These are phyloP conservation scores for Varanus salvator DNA, from an alignment of 2,113 vertebrate species.

Conservation along the genomic window DNA sequence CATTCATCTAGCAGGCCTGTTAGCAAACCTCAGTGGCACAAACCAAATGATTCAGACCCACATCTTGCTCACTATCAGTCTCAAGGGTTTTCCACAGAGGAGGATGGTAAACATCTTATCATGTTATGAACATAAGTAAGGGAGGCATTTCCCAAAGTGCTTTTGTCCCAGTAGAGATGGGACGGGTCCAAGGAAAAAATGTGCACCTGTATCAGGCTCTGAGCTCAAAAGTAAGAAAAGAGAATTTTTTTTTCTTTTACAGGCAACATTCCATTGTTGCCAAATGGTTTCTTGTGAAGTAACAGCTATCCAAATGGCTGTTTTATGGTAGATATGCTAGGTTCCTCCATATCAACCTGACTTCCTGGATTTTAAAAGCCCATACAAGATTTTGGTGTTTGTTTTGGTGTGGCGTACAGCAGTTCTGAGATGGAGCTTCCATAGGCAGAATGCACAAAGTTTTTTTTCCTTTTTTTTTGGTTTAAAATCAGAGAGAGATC, in stretches of 20 bases:
- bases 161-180: background rate
- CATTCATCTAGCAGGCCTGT: slow-evolving; percentile 71
- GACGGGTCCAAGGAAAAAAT: background rate
- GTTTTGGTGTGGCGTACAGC: background rate
- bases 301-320: background rate
- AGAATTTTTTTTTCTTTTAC: background rate
- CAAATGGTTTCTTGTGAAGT: background rate
- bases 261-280: background rate
- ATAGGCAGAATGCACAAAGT: background rate
- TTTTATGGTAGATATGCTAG: slow-evolving; percentile 19
- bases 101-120: slow-evolving; percentile 89
- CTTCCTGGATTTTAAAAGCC: background rate
- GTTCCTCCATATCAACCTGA: background rate
- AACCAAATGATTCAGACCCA: slow-evolving; percentile 81
- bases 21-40: slow-evolving; percentile 84
- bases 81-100: slow-evolving; percentile 82
- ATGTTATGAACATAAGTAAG: slow-evolving; percentile 19
- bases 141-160: slow-evolving; percentile 43
- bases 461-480: background rate
- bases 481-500: background rate
- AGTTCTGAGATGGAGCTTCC: background rate
- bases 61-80: slow-evolving; percentile 78
- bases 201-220: background rate
- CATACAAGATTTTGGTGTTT: background rate
- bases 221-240: background rate